phyloP scores from a whole-genome alignment of 30 jellyfish, hydroid and myxozoan species.

The Cassiopea xamachana region DNA sequence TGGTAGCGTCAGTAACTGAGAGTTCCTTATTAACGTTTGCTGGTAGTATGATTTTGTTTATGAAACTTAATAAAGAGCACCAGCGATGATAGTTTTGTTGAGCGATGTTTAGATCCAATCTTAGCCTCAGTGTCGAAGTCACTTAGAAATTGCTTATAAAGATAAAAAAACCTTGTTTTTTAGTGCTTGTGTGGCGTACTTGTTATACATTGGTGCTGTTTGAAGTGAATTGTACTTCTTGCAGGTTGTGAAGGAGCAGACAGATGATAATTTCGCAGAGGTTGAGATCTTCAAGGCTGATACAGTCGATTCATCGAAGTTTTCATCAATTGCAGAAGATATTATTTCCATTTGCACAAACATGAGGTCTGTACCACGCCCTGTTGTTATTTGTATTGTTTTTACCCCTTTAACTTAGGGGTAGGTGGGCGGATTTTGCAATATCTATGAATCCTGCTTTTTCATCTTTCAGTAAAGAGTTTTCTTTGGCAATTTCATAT shows the following conservation, averaged over 20 bases:
- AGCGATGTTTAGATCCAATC: no score
- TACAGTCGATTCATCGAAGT: constrained; percentile 30
- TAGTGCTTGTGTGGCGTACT: no score
- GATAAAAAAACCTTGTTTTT: no score
- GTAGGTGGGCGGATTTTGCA: no score
- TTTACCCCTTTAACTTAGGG: no score
- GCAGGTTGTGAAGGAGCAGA: constrained; percentile 41
- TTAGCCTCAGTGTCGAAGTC: no score
- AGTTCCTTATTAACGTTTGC: background rate
- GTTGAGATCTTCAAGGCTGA: constrained; percentile 33
- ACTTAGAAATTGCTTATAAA: no score
- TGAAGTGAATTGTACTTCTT: background rate
- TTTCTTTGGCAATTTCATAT: no score
- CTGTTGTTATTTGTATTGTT: background rate
- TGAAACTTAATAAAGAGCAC: no score
- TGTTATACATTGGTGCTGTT: background rate
- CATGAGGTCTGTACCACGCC: constrained; percentile 3
- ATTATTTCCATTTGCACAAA: constrained; percentile 3
- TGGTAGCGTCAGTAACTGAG: background rate
- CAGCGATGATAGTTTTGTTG: no score
- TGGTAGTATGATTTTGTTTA: background rate
- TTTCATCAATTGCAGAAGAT: constrained; percentile 44
- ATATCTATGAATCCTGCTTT: no score
- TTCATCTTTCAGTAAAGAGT: no score
- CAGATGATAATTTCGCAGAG: background rate